Base-by-base conservation (phyloP, 1,140 invertebrate species). In the Trachymyrmex septentrionalis region DNA sequence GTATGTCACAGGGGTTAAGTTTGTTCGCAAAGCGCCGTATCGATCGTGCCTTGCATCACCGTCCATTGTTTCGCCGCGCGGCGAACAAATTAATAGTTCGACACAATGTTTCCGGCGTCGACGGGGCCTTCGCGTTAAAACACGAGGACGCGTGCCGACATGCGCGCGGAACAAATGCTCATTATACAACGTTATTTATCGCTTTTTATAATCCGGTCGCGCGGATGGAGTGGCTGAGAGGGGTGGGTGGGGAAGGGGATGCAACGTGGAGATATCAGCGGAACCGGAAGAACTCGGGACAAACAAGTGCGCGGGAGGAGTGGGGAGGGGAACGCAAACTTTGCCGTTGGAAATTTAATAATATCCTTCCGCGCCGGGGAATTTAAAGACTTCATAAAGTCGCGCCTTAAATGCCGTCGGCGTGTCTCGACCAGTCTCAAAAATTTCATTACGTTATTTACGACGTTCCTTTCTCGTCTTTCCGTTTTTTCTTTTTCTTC, bases 341-440 rank as follows among this genome's bases (percentile, higher is more conserved):
- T 84, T 71, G 27, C 80, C 55, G 80, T 61, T 61, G 80, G 80
- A 86, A 87, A 86, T 87, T 87, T 87, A 87, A 59, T 86, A 85
- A 77, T 81, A 77, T 71, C 81, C 67, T 73, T 64, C 34, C 69
- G 81, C 48, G 21, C 72, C 38, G 61, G 81, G 86, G 69, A 84
- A 84, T 84, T 84, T 73, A 84, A 84, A 57, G 69, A 84, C 80
- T 84, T 84, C 80, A 84, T 84, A 84, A 84, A 84, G 80, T 84
- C 80, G 69, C 80, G 67, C 55, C 69, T 84, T 84, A 84, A 84
- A 73, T 84, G 80, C 80, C 80, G 69, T 84, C 34, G 80, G 80
- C 80, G 69, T 72, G 80, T 84, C 80, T 59, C 80, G 67, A 82
- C 53, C 55, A 67, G 38, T 82, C 80, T 84, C 69, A 75, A 84